A percentile compares a stretch with the other conserved stretches of the same genome.
These are phyloP conservation scores for Procambarus virginalis DNA, from an alignment of 1,140 invertebrate species.

Conservation along the genomic window DNA sequence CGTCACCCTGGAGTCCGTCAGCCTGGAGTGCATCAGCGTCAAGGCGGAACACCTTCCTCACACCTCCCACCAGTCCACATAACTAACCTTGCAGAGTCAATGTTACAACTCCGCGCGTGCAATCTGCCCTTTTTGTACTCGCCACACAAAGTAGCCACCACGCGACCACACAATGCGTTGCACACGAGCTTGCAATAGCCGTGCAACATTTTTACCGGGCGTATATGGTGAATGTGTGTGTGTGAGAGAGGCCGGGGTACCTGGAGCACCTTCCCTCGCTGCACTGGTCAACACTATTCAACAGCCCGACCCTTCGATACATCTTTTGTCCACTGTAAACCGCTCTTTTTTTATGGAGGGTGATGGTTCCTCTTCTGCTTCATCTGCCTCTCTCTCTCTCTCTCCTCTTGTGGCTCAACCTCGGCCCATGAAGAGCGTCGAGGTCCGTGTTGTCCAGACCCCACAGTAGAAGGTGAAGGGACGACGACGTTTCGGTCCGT, in stretches of 20 bases:
- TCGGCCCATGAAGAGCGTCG: neutral
- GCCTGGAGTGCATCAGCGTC: neutral
- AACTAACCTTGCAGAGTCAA: neutral
- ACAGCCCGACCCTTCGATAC: slow-evolving; percentile 1
- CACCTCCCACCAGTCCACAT: neutral
- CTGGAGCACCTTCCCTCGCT: slow-evolving; percentile 17
- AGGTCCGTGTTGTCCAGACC: no score
- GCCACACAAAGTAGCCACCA: slow-evolving; percentile 40
- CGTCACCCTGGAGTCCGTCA: neutral
- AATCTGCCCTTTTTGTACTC: slow-evolving; percentile 31
- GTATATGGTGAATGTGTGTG: slow-evolving; percentile 18
- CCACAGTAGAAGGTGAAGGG: no score
- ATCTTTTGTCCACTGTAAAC: slow-evolving; percentile 14
- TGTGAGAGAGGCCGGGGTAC: slow-evolving; percentile 9
- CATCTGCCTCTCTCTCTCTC: neutral
- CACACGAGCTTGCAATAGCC: slow-evolving; percentile 66
- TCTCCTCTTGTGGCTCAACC: neutral
- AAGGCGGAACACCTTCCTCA: neutral
- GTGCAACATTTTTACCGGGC: slow-evolving; percentile 57
- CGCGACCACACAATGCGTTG: slow-evolving; percentile 54
- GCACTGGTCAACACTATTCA: slow-evolving; percentile 34
- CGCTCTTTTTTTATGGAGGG: neutral
- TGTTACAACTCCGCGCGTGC: slow-evolving; percentile 24
- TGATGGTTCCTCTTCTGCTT: neutral
- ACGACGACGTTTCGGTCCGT: no score